Base-by-base conservation (phyloP, 2,113 vertebrate species). In the Neogobius melanostomus region DNA sequence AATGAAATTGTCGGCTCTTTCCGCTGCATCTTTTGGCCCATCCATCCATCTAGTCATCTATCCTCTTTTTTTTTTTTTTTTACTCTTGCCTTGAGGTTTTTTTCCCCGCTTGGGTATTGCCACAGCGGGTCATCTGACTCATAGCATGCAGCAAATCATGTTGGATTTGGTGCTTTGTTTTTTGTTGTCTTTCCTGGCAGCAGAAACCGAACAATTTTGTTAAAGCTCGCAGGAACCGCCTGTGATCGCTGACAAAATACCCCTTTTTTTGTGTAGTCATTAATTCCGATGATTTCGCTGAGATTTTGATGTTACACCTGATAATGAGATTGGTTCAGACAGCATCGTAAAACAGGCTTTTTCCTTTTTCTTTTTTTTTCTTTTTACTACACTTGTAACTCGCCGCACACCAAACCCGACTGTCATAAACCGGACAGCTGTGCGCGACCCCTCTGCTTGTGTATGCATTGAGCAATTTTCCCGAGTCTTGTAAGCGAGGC, bases 1-100 rank as follows among this genome's bases (percentile, higher is more conserved):
- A 88, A 88, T 87, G 69, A 87, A 89, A 87, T 83, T 87, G 85
- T 77, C 53, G 71, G n/a, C 77, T 77, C 66, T 80, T 83, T 86
- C 79, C 8, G 48, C 83, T 69, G 68, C 28, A 86, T 86, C 72
- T 81, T 69, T 68, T 81, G 69, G 54, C 59, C 81, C 75, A 85
- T 83, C 79, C 82, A 85, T 86, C 87, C 79, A 79, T 87, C 82
- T 56, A 7, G 70, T 77, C 78, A 82, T 80, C 78, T 9, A 65
- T 82, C 74, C 78, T 44, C 44, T 82, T 21, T 21, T 21, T 82
- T 21, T 17, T 59, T 59, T 57, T 59, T 42, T 28, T 42, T 47
- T 47, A 36, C 28, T 56, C 17, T 56, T 28, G 53, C 28, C 56
- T 59, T 59, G 36, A 14, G 56, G 56, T 11, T 59, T 59, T 47